Percentiles rank a stretch among this genome's conserved stretches.
Conservation (phyloP, 2,888 invertebrate genomes). For the Scaptomyza reducta region DNA sequence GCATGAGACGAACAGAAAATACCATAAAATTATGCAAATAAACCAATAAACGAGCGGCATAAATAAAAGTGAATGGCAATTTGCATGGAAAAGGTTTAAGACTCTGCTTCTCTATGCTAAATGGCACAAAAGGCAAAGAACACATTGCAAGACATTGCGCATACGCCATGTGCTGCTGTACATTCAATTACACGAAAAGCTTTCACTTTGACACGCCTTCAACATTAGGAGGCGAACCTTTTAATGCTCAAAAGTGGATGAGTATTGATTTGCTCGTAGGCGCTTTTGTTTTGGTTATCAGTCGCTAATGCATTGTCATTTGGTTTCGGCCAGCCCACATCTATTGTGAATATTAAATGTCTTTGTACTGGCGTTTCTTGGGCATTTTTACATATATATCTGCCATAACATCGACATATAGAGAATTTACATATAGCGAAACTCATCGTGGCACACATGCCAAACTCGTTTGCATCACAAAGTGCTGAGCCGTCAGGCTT, state of each 20-base stretch:
- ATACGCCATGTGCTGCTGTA: constrained; percentile 42
- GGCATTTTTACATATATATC: constrained; percentile 3
- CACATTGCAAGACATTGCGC: constrained; percentile 26
- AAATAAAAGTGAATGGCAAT: constrained; percentile 42
- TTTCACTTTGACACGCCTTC: constrained; percentile 36
- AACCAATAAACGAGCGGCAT: constrained; percentile 63
- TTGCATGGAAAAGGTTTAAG: constrained; percentile 49
- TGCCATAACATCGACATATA: constrained; percentile 38
- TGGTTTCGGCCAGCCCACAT: constrained; percentile 31
- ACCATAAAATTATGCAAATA: constrained; percentile 62
- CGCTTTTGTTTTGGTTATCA: constrained; percentile 10
- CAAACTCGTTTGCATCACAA: constrained; percentile 50
- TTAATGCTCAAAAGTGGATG: constrained; percentile 24
- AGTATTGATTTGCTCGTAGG: constrained; percentile 31
- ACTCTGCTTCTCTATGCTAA: constrained; percentile 26
- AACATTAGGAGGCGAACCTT: constrained; percentile 47
- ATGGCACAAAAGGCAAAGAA: constrained; percentile 11
- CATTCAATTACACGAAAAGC: constrained; percentile 70
- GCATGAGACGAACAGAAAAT: constrained; percentile 33
- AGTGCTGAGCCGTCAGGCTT: constrained; percentile 65
- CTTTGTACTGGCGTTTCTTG: constrained; percentile 16
- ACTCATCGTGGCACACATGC: constrained; percentile 9
- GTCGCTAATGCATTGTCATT: constrained; percentile 61
- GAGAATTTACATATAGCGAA: constrained; percentile 13
- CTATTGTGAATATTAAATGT: constrained; percentile 48